Base-by-base conservation (phyloP, 2,888 invertebrate genomes). In the Eupithecia dodoneata region DNA sequence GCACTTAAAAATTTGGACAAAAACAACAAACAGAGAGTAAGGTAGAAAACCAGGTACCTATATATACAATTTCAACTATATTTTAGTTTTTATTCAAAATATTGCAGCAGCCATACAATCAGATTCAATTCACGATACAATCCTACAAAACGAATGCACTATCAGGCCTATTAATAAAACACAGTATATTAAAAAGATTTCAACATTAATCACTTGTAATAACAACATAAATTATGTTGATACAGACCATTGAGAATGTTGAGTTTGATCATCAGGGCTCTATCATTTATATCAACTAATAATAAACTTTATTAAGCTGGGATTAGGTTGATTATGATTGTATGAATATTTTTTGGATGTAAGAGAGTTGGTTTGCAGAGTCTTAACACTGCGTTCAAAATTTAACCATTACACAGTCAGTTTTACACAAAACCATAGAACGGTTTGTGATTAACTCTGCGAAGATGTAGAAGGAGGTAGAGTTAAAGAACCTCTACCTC, bases 201-300 rank as follows among this genome's bases (percentile, higher is more conserved):
- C 89, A 88, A 91, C 92, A 93, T 94, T 92, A 93, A 94, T 94
- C 93, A 92, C 87, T 86, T 84, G 88, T 87, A 91, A 88, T 91
- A 90, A 89, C 88, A 90, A 91, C 91, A 93, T 94, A 94, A 94
- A 94, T 94, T 91, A 93, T 90, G 87, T 91, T 90, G 91, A 92
- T 93, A 93, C 89, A 91, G 88, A 88, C 88, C 87, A 88, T 87
- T 87, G 90, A 85, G 88, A 91, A 92, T 91, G 87, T 90, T 86
- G 86, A 52, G 42, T 42, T 63, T 63, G 72, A 65, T 41, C 77
- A 74, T 30, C 69, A 69, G 66, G 15, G 44, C 41, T 42, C 30
- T 47, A 18, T 55, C 63, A 65, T 65, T 55, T 41, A 52, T 52
- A 63, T 70, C 13, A 42, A 44, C 18, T 69, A 13, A 70, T 18